Percentiles rank a stretch among this genome's conserved stretches.
Evolutionary conservation across 2,888 invertebrate genomes (phyloP).

Genomic region (Allygus modestus): DNA sequence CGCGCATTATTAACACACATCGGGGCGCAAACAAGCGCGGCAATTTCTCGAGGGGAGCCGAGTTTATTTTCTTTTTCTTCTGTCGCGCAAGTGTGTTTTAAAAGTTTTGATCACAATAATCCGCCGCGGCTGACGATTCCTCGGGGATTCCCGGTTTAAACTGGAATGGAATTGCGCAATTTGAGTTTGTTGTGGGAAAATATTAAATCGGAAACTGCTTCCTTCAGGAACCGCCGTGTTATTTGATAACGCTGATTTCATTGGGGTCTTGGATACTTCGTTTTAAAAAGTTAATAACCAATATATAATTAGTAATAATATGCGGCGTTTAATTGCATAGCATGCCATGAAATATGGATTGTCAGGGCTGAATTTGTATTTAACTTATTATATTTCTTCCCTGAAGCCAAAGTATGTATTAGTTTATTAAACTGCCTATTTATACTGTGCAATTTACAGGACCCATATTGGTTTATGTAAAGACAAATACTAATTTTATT

Average conservation of each 20-base stretch:
- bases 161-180: slow-evolving; percentile 34
- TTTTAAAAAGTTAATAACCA: no score
- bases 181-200: slow-evolving; percentile 19
- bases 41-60: slow-evolving; percentile 49
- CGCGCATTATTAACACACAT: slow-evolving; percentile 57
- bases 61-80: slow-evolving; percentile 59
- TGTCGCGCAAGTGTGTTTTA: slow-evolving; percentile 60
- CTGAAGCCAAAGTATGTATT: no score
- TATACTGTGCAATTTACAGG: no score
- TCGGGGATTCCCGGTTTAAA: slow-evolving; percentile 15
- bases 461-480: no score
- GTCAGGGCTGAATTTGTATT: no score
- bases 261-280: no score
- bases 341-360: no score
- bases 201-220: slow-evolving; percentile 23
- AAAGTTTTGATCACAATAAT: slow-evolving; percentile 63
- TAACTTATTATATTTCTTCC: no score
- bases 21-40: slow-evolving; percentile 44
- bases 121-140: slow-evolving; percentile 21
- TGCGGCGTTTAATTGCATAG: no score
- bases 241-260: not conserved
- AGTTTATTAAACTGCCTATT: no score
- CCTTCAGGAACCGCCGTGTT: not conserved
- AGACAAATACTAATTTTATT: no score
- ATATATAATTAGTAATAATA: no score